Evolutionary conservation across 23 tunicate genomes (phyloP).

Genomic region (Halocynthia roretzi): DNA sequence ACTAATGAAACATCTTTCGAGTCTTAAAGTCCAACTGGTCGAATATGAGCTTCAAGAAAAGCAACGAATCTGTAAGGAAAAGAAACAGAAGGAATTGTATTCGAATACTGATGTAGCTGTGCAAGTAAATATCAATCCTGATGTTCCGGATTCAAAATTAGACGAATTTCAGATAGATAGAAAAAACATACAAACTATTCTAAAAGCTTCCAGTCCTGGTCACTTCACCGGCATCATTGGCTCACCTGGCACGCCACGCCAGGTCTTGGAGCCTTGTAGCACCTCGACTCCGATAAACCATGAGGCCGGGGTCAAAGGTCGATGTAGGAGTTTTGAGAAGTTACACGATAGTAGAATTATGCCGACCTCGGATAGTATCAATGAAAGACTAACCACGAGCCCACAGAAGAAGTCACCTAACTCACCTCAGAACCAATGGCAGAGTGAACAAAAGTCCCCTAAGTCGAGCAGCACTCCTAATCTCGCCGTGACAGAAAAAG

Average conservation of each 20-base stretch:
- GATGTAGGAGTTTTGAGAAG: conserved; percentile 26
- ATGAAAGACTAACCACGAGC: conserved; percentile 16
- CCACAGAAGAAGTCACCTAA: conserved; percentile 2
- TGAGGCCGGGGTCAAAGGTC: not conserved
- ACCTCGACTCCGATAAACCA: conserved; percentile 67
- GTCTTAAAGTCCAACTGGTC: conserved; percentile 33
- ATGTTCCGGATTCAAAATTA: too few species aligned
- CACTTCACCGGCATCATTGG: too few species aligned
- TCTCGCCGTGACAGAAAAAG: conserved; percentile 20
- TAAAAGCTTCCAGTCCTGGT: too few species aligned
- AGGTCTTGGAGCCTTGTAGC: conserved; percentile 50
- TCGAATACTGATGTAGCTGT: not conserved
- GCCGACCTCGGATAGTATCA: not conserved
- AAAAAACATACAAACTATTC: too few species aligned
- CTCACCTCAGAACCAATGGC: not conserved
- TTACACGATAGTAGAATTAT: conserved; percentile 15
- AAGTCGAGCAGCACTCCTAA: conserved; percentile 68
- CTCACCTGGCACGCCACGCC: too few species aligned
- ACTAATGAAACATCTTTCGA: conserved; percentile 53
- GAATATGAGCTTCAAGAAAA: conserved; percentile 39
- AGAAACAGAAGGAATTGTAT: not conserved
- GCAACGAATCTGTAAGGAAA: conserved; percentile 4
- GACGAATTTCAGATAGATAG: too few species aligned
- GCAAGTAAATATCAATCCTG: too few species aligned
- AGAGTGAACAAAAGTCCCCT: not conserved